Evolutionary conservation across 2,113 vertebrate species (phyloP).

Genomic region (Tachysurus fulvidraco): DNA sequence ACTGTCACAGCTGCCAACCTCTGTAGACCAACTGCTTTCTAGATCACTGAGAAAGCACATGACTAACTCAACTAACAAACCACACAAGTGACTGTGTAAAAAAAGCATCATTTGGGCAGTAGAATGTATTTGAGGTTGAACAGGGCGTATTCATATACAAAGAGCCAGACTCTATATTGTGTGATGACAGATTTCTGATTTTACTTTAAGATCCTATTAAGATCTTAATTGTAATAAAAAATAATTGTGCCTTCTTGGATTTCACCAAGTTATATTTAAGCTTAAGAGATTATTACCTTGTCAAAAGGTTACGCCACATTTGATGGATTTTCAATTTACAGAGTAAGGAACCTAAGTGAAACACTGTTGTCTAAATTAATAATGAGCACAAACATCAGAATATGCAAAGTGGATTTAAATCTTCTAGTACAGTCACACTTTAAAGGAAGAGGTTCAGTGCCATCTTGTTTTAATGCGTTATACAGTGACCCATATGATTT

Average conservation of each 20-base stretch:
- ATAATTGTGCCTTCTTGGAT: too few species aligned
- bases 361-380: too few species aligned
- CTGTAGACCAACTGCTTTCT: conserved; percentile 82
- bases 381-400: too few species aligned
- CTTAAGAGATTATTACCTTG: too few species aligned
- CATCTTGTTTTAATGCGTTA: neutral
- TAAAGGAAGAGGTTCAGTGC: neutral
- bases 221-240: neutral
- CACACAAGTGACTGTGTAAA: neutral
- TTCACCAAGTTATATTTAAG: too few species aligned
- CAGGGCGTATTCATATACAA: neutral
- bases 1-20: conserved; percentile 78
- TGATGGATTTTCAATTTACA: too few species aligned
- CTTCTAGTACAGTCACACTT: neutral
- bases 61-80: conserved; percentile 51
- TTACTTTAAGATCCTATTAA: neutral
- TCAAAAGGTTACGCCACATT: too few species aligned
- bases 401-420: too few species aligned
- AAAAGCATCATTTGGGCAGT: neutral
- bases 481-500: neutral
- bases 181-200: neutral
- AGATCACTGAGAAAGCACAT: conserved; percentile 52
- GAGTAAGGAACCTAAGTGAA: too few species aligned
- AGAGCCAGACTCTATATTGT: conserved; percentile 1
- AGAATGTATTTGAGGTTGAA: neutral